These are phyloP conservation scores for Anguilla obscura DNA, from an alignment of 2,797 vertebrate genomes.

Conservation along the genomic window DNA sequence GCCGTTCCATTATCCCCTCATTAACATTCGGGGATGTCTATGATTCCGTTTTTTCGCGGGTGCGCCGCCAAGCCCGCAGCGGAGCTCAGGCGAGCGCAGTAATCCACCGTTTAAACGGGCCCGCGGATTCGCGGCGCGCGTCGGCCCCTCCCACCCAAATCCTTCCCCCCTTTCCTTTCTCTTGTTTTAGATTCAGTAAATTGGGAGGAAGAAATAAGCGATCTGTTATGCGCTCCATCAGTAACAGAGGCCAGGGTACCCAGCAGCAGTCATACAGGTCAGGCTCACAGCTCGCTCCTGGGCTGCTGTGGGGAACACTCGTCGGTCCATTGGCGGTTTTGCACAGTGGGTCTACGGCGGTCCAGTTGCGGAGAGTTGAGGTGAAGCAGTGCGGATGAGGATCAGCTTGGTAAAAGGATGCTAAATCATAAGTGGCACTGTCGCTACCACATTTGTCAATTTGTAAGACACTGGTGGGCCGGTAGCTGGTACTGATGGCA, in stretches of 20 bases:
- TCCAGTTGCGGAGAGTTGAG: neutral
- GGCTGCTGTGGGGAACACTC: neutral
- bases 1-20: slow-evolving; percentile 34
- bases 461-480: neutral
- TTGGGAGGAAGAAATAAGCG: neutral
- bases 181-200: slow-evolving; percentile 34
- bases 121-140: neutral
- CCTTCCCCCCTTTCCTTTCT: slow-evolving; percentile 6
- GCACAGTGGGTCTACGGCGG: neutral
- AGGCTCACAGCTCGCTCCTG: neutral
- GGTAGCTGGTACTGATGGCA: neutral
- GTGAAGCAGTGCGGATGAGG: neutral
- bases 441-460: neutral
- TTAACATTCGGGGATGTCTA: slow-evolving; percentile 37
- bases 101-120: slow-evolving; percentile 40
- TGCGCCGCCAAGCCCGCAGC: slow-evolving; percentile 11
- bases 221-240: neutral
- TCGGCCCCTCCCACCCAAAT: slow-evolving; percentile 6
- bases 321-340: neutral
- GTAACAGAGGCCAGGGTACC: neutral
- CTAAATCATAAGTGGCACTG: neutral
- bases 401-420: neutral
- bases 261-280: neutral
- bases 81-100: slow-evolving; percentile 25
- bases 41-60: slow-evolving; percentile 41